Evolutionary conservation across 2,888 invertebrate species (phyloP), one percentile per base, ranked within the genome.

Genomic region (Cataglyphis livida): DNA sequence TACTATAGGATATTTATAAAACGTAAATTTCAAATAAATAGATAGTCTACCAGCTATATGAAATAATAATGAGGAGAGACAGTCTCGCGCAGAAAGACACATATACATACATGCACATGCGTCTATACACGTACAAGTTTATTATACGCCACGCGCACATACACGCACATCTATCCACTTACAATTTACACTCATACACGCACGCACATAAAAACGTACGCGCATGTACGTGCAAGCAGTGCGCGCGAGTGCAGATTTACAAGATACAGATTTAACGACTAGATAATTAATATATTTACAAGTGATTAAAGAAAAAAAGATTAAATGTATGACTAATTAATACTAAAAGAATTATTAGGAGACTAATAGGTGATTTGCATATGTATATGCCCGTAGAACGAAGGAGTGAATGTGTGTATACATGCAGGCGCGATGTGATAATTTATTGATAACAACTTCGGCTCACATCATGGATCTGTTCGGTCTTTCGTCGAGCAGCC

Each of bases 311-410:
- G 83, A 81, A 91, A 84, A 88, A 88, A 85, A 81, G 90, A 92
- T 91, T 91, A 92, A 93, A 91, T 90, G 89, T 92, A 88, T 91
- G 91, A 93, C 90, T 93, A 92, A 92, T 92, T 91, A 93, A 91
- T 92, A 92, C 89, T 90, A 71, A 79, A 51, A 71, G 90, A 92
- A 92, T 90, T 90, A 89, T 82, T 91, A 91, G 91, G 88, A 90
- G 88, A 92, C 90, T 91, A 90, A 89, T 91, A 92, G 91, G 89
- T 85, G 82, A 92, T 92, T 92, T 90, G 85, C 87, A 85, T 87
- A 89, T 83, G 90, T 91, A 92, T 90, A 91, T 87, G 91, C 89
- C 88, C 90, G 91, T 92, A 91, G 93, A 91, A 88, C 90, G 92
- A 89, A 85, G 90, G 89, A 90, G 90, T 90, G 91, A 88, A 89